A percentile compares a stretch with the other conserved stretches of the same genome.
Evolutionary conservation across 2,888 invertebrate genomes (phyloP).

Genomic region (Oeneis ivallda): DNA sequence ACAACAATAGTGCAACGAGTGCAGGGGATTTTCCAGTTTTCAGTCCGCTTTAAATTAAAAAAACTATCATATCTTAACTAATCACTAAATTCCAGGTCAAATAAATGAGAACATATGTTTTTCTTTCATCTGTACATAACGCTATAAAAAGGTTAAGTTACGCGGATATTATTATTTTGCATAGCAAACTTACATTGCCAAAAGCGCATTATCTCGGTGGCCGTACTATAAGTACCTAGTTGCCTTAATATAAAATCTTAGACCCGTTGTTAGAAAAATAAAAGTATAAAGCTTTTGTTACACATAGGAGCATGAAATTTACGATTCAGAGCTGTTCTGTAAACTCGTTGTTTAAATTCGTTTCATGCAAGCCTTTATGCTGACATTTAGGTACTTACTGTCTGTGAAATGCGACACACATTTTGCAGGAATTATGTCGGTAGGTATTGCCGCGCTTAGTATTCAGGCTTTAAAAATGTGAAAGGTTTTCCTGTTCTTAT

Average conservation of each 20-base stretch:
- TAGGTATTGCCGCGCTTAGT: conserved; percentile 22
- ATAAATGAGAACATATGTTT: no score
- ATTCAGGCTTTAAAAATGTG: conserved; percentile 21
- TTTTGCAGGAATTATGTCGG: conserved; percentile 35
- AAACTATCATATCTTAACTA: no score
- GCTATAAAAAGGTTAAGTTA: no score
- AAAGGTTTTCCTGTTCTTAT: conserved; percentile 20
- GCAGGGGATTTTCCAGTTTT: no score
- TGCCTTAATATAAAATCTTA: conserved; percentile 18
- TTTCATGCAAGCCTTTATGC: conserved; percentile 42
- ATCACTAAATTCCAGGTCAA: no score
- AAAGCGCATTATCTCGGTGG: no score
- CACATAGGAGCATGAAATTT: conserved; percentile 26
- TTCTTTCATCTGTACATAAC: no score
- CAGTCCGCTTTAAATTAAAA: no score
- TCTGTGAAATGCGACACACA: conserved; percentile 41
- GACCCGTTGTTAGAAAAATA: conserved; percentile 26
- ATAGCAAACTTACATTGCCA: no score
- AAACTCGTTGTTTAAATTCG: conserved; percentile 41
- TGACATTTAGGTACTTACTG: conserved; percentile 43
- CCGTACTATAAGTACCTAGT: background rate
- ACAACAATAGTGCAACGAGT: no score
- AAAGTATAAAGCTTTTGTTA: conserved; percentile 27
- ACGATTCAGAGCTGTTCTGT: conserved; percentile 33
- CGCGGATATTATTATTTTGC: no score